Conservation (phyloP, 2,113 vertebrate genomes). For the Hippocampus guttulatus region DNA sequence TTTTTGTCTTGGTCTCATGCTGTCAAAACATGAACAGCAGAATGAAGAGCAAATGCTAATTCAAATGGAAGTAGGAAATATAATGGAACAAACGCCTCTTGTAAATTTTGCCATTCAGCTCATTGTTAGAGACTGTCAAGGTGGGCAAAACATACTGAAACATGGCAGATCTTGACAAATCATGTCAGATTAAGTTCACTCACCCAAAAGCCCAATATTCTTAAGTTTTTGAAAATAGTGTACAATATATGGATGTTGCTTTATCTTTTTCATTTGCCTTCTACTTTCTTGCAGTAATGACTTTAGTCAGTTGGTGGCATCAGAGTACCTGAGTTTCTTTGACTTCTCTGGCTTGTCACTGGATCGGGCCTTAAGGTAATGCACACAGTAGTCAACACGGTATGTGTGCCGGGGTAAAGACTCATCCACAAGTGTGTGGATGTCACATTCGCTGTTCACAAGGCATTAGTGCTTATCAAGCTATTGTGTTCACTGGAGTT, state of each 20-base stretch:
- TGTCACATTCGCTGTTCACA: conserved; percentile 16
- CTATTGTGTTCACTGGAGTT: conserved; percentile 27
- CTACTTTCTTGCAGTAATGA: conserved; percentile 70
- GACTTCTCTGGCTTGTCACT: conserved; percentile 74
- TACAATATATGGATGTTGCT: background rate
- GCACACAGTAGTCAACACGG: conserved; percentile 11
- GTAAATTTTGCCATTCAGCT: background rate
- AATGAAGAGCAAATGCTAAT: too few relatives aligned
- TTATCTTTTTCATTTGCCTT: background rate
- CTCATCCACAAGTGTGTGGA: background rate
- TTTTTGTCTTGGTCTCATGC: too few relatives aligned
- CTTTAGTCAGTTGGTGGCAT: conserved; percentile 79
- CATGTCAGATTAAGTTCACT: background rate
- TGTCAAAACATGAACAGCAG: too few relatives aligned
- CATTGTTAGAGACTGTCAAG: background rate
- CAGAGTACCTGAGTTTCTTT: conserved; percentile 79
- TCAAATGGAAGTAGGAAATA: too few relatives aligned
- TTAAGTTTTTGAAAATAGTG: background rate
- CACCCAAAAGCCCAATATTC: too few relatives aligned
- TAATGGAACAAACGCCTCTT: background rate
- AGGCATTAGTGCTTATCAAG: conserved; percentile 35
- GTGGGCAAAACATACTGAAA: background rate
- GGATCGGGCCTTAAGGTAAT: conserved; percentile 76
- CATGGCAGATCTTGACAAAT: background rate
- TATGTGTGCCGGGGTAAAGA: conserved; percentile 14